phyloP scores from a whole-genome alignment of 92 coral and sea anemone genomes.

The Pocillopora grandis region DNA sequence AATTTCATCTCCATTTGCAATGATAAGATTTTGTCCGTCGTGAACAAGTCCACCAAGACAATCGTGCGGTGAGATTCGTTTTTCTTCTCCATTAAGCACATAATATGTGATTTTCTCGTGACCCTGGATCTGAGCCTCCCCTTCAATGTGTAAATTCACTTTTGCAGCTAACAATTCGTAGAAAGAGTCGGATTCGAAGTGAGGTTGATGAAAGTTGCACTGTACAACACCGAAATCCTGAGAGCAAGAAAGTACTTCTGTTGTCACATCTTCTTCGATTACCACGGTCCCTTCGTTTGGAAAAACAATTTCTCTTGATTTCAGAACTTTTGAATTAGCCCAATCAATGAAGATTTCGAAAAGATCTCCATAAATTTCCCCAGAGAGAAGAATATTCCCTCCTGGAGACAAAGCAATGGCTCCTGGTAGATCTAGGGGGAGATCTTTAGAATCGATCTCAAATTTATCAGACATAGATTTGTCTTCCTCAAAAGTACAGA shows the following conservation, averaged over 20 bases:
- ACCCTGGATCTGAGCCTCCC: constrained; percentile 23
- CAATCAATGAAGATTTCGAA: constrained; percentile 18
- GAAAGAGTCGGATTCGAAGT: too few species aligned
- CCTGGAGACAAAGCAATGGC: constrained; percentile 21
- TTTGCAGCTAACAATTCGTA: constrained; percentile 16
- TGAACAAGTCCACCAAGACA: constrained; percentile 27
- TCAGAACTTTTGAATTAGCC: constrained; percentile 20
- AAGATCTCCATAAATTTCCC: background rate
- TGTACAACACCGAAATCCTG: constrained; percentile 1
- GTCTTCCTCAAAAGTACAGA: background rate
- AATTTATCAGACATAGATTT: background rate
- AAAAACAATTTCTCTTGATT: background rate
- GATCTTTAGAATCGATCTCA: background rate
- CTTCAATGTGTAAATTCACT: constrained; percentile 3
- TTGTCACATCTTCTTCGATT: background rate
- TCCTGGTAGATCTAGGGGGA: background rate
- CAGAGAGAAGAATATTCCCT: background rate
- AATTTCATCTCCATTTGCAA: constrained; percentile 33
- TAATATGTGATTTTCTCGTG: constrained; percentile 32
- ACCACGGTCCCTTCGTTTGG: background rate
- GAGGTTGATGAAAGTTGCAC: background rate
- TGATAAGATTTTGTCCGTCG: constrained; percentile 42
- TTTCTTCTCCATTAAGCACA: constrained; percentile 38
- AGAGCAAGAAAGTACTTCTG: constrained; percentile 6
- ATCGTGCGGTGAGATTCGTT: background rate